phyloP scores from a whole-genome alignment of 2,888 invertebrate species.

The Pecten maximus region DNA sequence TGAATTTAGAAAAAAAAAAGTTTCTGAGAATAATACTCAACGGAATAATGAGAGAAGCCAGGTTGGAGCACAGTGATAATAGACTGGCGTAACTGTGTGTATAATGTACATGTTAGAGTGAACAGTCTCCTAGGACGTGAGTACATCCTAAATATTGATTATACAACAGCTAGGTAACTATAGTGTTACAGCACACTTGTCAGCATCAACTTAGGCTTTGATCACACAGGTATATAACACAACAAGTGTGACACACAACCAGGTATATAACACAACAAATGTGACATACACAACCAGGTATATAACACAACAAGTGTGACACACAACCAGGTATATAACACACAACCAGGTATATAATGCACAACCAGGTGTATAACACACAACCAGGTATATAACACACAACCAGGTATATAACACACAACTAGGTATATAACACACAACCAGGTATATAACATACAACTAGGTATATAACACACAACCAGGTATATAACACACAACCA shows the following conservation, averaged over 20 bases:
- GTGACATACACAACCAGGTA: background rate
- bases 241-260: background rate
- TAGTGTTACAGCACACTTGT: background rate
- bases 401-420: background rate
- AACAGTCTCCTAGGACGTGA: background rate
- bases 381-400: background rate
- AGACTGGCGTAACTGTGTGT: slow-evolving; percentile 7
- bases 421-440: background rate
- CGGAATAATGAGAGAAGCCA: background rate
- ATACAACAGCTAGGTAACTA: background rate
- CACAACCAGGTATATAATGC: background rate
- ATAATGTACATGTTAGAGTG: background rate
- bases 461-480: too few species aligned
- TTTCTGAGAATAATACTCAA: background rate
- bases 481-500: too few species aligned
- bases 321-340: background rate
- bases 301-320: background rate
- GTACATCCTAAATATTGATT: background rate
- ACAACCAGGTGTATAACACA: background rate
- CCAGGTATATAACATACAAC: too few species aligned
- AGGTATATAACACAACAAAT: background rate
- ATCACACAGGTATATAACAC: background rate
- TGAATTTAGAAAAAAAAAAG: background rate
- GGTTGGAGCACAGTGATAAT: background rate
- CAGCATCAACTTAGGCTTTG: background rate